Evolutionary conservation across 35 echinoderm and acorn worm species (phyloP), one percentile per base, ranked within the genome.

Genomic region (Anneissia japonica): DNA sequence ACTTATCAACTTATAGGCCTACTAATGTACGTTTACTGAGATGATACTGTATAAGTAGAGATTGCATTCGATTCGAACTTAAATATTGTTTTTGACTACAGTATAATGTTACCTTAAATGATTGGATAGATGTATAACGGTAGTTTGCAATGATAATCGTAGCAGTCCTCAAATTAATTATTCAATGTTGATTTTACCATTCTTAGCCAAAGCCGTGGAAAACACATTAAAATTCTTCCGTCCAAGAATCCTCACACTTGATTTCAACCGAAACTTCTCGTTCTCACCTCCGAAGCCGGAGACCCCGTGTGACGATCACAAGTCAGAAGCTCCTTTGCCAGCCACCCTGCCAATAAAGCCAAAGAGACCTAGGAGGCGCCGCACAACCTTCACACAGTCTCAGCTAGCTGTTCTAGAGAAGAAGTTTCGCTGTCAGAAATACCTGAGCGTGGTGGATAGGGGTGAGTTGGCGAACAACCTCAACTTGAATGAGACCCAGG

Each of bases 371-470:
- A 72, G 91, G n/a, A 64, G 91, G 32, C 36, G 91, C 7, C 86
- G 91, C 10, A 93, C 91, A 29, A 87, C 91, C 19, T 93, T 93
- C 81, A 93, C 91, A 7, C 91, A 88, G 35, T n/a, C 81, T 0
- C 91, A 93, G 36, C 79, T 93, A 29, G 79, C 46, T 40, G 85
- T 82, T 29, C 77, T 93, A 75, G 91, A 93, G 74, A 43, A 86
- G 64, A 93, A 93, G 40, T 93, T 93, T 55, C 81, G 74, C 0
- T 93, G 91, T 36, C 91, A 93, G 86, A 93, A 93, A 38, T 93
- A 93, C 35, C 31, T 93, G 36, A 93, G 91, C 51, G 91, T 93
- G 12, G 85, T 86, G 30, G 91, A 93, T 37, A 84, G 91, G 38
- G 91, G 91, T 0, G 46, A 83, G 35, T 36, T 93, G 37, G 91